Evolutionary conservation across 1,140 invertebrate species (phyloP), one percentile per base, ranked within the genome.

Genomic region (fruit fly (Drosophila melanogaster)): DNA sequence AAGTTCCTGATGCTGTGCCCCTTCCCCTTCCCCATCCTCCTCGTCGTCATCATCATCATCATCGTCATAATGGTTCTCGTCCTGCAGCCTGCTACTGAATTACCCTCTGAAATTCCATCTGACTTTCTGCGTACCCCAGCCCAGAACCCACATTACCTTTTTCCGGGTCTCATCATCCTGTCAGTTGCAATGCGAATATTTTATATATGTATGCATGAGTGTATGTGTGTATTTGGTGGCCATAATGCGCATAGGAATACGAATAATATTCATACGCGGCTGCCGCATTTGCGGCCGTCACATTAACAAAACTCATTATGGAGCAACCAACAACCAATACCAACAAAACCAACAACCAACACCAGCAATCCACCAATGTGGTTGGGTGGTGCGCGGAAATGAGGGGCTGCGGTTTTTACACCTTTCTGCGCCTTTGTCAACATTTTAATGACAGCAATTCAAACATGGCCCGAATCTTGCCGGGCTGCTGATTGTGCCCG

Each of bases 371-470:
- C 19, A 26, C 43, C 26, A 35, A 15, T 37, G 46, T 22, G 64
- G 43, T 61, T 55, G 11, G 5, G 43, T 47, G 53, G 7, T 19
- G 17, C 41, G 8, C 8, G 17, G 51, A 43, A 55, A 50, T 40
- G 30, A 43, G 54, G 22, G 30, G 35, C 72, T 73, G 72, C 58
- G 79, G 65, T 49, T 79, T 74, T 90, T 90, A 90, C 86, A 90
- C 86, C 86, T 90, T 86, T 80, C 73, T 70, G 86, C 81, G 78
- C 81, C 76, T 90, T 90, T 90, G 86, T 90, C 87, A 90, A 90
- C 86, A 90, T 90, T 90, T 90, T 90, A 90, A 90, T 90, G 86
- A 90, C 86, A 86, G 87, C 86, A 86, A 90, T 90, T 90, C 87
- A 81, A 71, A 87, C 57, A 84, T 83, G 69, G 64, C 60, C 61